Percentiles rank a stretch among this genome's conserved stretches.
Conservation (phyloP, 2,888 invertebrate genomes). For the Tiphia femorata region DNA sequence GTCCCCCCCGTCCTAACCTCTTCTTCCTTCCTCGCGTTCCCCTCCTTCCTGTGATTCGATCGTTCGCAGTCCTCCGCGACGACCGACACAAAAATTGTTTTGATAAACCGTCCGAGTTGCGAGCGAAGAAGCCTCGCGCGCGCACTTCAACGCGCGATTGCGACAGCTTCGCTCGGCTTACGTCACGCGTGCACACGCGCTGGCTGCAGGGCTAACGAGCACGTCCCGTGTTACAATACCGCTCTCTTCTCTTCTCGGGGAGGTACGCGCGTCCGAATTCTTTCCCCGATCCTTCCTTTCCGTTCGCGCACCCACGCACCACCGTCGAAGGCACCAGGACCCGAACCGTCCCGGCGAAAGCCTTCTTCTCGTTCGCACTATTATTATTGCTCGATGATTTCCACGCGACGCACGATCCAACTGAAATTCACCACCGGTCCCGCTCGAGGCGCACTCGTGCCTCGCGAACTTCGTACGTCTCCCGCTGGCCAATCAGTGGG, state of each 20-base stretch:
- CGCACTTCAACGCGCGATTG: not conserved
- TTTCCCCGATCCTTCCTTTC: conserved; percentile 2
- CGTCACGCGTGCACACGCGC: conserved; percentile 6
- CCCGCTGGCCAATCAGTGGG: not conserved
- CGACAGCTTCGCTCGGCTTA: not conserved
- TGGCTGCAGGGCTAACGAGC: no score
- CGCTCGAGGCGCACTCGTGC: not conserved
- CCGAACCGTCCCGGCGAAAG: not conserved
- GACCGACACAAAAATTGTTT: not conserved
- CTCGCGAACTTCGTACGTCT: not conserved
- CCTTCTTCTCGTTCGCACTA: no score
- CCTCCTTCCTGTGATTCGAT: not conserved
- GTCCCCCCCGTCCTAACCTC: not conserved
- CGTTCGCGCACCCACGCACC: not conserved
- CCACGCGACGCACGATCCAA: not conserved
- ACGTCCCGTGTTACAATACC: not conserved
- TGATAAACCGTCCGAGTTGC: not conserved
- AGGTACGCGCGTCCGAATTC: conserved; percentile 7
- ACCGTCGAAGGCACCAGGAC: not conserved
- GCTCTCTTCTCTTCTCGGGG: not conserved
- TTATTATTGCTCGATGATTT: not conserved
- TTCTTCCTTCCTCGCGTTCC: not conserved
- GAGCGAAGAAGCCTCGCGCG: no score
- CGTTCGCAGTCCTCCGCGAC: not conserved
- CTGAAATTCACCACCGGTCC: not conserved